Conservation (phyloP, 2,797 vertebrate species). For the Apogon talboti region DNA sequence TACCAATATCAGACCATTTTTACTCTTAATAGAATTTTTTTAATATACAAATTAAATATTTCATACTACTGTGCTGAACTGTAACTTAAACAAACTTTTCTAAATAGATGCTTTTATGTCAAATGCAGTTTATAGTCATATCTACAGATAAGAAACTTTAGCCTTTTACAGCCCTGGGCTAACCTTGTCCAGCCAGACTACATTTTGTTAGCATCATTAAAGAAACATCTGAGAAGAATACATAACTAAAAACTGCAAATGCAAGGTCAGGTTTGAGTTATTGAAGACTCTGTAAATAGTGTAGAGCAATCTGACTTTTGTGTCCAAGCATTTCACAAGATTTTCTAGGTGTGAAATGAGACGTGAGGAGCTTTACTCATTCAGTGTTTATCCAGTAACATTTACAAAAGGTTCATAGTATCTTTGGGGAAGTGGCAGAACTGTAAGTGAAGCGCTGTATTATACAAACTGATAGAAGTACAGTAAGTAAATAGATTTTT, state of each 20-base stretch:
- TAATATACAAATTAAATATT: no score
- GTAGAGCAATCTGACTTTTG: constrained; percentile 1
- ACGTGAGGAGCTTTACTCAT: not conserved
- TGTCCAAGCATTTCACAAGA: constrained; percentile 20
- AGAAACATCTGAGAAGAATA: constrained; percentile 17
- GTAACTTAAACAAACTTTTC: not conserved
- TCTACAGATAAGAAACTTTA: not conserved
- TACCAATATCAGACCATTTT: no score
- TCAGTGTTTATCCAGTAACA: constrained; percentile 9
- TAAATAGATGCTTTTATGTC: constrained; percentile 1
- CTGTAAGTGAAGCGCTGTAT: not conserved
- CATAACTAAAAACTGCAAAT: constrained; percentile 3
- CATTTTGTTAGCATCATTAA: constrained; percentile 6
- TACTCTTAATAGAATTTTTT: no score
- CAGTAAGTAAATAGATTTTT: constrained; percentile 2
- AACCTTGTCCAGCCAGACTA: constrained; percentile 2
- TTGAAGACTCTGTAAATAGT: not conserved
- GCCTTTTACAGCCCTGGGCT: not conserved
- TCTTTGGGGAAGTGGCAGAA: constrained; percentile 10
- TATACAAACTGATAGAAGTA: constrained; percentile 26
- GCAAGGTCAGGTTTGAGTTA: not conserved
- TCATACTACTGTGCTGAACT: no score
- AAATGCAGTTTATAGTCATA: not conserved
- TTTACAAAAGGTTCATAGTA: not conserved
- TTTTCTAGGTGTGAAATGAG: constrained; percentile 22